Percentiles rank a stretch among this genome's conserved stretches.
These are phyloP conservation scores for Polyergus mexicanus DNA, from an alignment of 1,140 invertebrate species.

Conservation along the genomic window DNA sequence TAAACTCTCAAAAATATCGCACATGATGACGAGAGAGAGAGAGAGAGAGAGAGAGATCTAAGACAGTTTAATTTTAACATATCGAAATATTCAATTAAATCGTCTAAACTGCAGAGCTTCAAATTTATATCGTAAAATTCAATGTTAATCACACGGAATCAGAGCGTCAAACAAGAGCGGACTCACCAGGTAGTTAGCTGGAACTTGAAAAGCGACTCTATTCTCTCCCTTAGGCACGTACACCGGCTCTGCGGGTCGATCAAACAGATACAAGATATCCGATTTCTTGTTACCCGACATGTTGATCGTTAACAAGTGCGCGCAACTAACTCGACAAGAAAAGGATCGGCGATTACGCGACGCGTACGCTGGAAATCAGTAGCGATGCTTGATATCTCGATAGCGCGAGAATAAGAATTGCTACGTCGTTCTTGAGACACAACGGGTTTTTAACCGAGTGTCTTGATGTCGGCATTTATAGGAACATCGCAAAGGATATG, in stretches of 20 bases:
- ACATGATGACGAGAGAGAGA: too few relatives aligned
- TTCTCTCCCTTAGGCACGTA: slow-evolving; percentile 89
- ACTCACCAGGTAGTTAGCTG: slow-evolving; percentile 87
- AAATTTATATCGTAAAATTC: slow-evolving; percentile 9
- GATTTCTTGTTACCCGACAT: slow-evolving; percentile 72
- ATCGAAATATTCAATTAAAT: background rate
- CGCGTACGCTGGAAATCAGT: background rate
- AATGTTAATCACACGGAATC: slow-evolving; percentile 15
- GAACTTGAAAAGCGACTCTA: slow-evolving; percentile 88
- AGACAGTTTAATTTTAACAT: slow-evolving; percentile 2
- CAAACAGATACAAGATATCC: slow-evolving; percentile 89
- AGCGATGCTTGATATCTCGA: background rate
- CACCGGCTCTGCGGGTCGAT: slow-evolving; percentile 91
- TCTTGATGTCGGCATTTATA: slow-evolving; percentile 51
- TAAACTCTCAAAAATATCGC: too few relatives aligned
- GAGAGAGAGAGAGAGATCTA: background rate
- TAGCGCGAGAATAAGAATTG: background rate
- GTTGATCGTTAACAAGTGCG: background rate
- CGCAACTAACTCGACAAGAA: background rate
- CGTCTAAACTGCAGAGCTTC: background rate
- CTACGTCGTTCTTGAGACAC: background rate
- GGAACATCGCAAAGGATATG: slow-evolving; percentile 43
- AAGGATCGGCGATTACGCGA: background rate
- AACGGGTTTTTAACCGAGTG: background rate
- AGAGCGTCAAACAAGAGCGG: slow-evolving; percentile 17